phyloP scores from a whole-genome alignment of 2,888 invertebrate species.

The Atrina japonica region DNA sequence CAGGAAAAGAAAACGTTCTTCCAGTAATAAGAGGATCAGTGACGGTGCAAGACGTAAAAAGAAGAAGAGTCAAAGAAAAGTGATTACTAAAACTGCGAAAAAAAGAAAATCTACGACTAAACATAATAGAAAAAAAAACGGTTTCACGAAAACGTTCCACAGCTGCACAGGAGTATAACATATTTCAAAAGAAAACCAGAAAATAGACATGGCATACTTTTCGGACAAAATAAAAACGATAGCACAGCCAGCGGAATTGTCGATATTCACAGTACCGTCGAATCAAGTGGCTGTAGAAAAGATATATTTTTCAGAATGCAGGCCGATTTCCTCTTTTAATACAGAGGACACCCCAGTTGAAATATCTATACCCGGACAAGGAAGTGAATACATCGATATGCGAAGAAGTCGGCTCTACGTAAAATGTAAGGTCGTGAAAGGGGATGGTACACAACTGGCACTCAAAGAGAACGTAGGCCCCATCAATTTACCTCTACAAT shows the following conservation, averaged over 20 bases:
- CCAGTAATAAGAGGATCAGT: too few species aligned
- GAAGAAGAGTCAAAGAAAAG: too few species aligned
- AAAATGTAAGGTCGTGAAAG: slow-evolving; percentile 28
- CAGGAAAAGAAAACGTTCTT: too few species aligned
- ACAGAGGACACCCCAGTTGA: slow-evolving; percentile 28
- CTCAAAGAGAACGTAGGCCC: slow-evolving; percentile 27
- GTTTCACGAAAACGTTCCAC: too few species aligned
- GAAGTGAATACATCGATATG: slow-evolving; percentile 35
- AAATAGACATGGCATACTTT: too few species aligned
- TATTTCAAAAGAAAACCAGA: too few species aligned
- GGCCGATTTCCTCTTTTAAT: slow-evolving; percentile 30
- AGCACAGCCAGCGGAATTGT: slow-evolving; percentile 23
- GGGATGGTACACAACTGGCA: slow-evolving; percentile 23
- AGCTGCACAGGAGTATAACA: too few species aligned
- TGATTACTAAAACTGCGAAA: too few species aligned
- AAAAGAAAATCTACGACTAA: too few species aligned
- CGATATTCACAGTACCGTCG: slow-evolving; percentile 24
- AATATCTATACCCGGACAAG: slow-evolving; percentile 32
- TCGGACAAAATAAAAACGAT: slow-evolving; percentile 31
- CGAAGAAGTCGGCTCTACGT: slow-evolving; percentile 31
- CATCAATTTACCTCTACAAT: slow-evolving; percentile 32
- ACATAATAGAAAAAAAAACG: too few species aligned
- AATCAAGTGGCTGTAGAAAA: slow-evolving; percentile 40
- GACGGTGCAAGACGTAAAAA: too few species aligned
- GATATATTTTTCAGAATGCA: slow-evolving; percentile 27